Evolutionary conservation across 23 tunicate species (phyloP), one percentile per base, ranked within the genome.

Genomic region (Diplosoma virens): DNA sequence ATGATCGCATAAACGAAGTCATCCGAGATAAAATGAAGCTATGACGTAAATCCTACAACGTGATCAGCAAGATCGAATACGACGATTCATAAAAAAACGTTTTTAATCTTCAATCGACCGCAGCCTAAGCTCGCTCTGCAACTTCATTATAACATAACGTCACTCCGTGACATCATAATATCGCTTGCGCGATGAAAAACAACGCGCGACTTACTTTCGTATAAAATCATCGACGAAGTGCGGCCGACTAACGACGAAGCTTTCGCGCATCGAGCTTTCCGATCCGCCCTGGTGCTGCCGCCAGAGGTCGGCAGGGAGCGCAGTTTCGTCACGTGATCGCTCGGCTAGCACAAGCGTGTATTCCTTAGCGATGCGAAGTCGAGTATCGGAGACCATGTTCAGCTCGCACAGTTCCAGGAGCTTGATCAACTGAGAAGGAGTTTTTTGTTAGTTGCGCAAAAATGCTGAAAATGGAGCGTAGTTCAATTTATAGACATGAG

Each of bases 261-360:
- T 90, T 58, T 89, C 96, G 59, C 82, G 54, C 61, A 82, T 80
- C 23, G 78, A 32, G 23, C 80, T 67, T 2, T 29, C 63, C 1
- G 75, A 75, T 18, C 33, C 27, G 25, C 68, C 25, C 21, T 77
- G 82, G 31, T 56, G 81, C 50, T 77, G 81, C 28, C 87, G 71
- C 97, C 97, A 90, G 58, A 90, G 71, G 61, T 90, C 97, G 58
- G 90, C 73, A 24, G 97, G 97, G 18, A 90, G 82, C 30, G 86
- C 97, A 22, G 85, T 90, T 79, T 90, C 97, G 47, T 90, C 97
- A 32, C 97, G 67, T 32, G 90, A 84, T 66, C 97, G 53, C 61
- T 90, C 97, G 0, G 97, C 86, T 30, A 90, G 89, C 25, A 84
- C 89, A 78, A 84, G 66, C 0, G 90, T 76, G 52, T 66, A 68